These are phyloP conservation scores for Coregonus suidteri DNA, from an alignment of 2,797 vertebrate genomes.

Conservation along the genomic window DNA sequence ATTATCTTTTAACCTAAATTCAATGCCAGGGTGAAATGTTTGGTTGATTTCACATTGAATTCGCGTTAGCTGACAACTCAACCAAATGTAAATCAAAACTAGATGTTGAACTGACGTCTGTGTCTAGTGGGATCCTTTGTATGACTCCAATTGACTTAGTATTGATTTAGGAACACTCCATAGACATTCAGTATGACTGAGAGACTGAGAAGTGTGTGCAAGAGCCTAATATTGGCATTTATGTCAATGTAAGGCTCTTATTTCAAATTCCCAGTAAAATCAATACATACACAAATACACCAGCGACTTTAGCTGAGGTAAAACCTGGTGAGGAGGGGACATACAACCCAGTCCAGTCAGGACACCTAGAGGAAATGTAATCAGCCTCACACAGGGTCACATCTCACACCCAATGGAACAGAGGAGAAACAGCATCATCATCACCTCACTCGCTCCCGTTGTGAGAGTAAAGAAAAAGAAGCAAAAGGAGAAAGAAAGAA, in stretches of 20 bases:
- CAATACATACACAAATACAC: too few relatives aligned
- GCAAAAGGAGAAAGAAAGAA: too few relatives aligned
- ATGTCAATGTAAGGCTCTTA: too few relatives aligned
- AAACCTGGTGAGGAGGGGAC: conserved; percentile 36
- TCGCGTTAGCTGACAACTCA: too few relatives aligned
- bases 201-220: background rate
- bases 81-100: too few relatives aligned
- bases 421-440: background rate
- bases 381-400: conserved; percentile 50
- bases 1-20: too few relatives aligned
- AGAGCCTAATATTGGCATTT: background rate
- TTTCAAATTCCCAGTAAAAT: too few relatives aligned
- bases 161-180: background rate
- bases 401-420: conserved; percentile 13
- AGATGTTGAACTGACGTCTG: too few relatives aligned
- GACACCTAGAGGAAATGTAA: conserved; percentile 46
- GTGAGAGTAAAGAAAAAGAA: background rate
- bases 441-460: too few relatives aligned
- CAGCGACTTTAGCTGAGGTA: conserved; percentile 7
- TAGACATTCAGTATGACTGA: background rate
- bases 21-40: too few relatives aligned
- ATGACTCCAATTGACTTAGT: conserved; percentile 1
- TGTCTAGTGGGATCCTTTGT: conserved; percentile 3
- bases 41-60: too few relatives aligned
- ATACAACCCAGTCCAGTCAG: conserved; percentile 28